Base-by-base conservation (phyloP, 2,797 vertebrate genomes). In the Dryobates pubescens region DNA sequence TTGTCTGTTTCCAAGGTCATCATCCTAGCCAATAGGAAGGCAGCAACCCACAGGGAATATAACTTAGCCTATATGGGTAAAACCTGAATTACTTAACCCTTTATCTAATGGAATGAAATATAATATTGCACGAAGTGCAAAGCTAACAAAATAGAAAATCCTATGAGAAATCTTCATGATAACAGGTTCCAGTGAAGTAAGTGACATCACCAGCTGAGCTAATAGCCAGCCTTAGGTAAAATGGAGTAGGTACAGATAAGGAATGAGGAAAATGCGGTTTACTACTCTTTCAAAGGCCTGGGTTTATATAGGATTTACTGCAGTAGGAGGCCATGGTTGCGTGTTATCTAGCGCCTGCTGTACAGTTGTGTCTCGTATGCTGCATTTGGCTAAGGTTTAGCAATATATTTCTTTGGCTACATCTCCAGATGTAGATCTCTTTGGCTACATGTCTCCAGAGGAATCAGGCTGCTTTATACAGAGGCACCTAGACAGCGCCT, bases 1-100 rank as follows among this genome's bases (percentile, higher is more conserved):
- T 96, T 96, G 94, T 95, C 96, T 95, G 93, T 92, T 96, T 96
- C 92, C 92, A 95, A 96, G 96, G 94, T 96, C 96, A 95, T 94
- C 41, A 7, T 86, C 92, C 67, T 82, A 95, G 80, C 93, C 93
- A 95, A 96, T 95, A 82, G 93, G 92, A 94, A 93, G 87, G 32
- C 87, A 91, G 93, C 87, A 95, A 93, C 90, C 96, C 93, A 92
- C 90, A 88, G 93, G 93, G 96, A 95, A 92, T 94, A 73, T 81
- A 96, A 96, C 95, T 95, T 96, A 47, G 82, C 51, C 89, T 95
- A 86, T 92, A 94, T 68, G 90, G 89, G 77, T 84, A 95, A 88
- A 91, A 93, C 3, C 3, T 75, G 93, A 89, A 88, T 93, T 82
- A 59, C 83, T 96, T 96, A 96, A 96, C 92, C 96, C 92, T 94